A percentile compares a stretch with the other conserved stretches of the same genome.
Conservation (phyloP, 2,888 invertebrate species). For the Hydroisotoma schaefferi region DNA sequence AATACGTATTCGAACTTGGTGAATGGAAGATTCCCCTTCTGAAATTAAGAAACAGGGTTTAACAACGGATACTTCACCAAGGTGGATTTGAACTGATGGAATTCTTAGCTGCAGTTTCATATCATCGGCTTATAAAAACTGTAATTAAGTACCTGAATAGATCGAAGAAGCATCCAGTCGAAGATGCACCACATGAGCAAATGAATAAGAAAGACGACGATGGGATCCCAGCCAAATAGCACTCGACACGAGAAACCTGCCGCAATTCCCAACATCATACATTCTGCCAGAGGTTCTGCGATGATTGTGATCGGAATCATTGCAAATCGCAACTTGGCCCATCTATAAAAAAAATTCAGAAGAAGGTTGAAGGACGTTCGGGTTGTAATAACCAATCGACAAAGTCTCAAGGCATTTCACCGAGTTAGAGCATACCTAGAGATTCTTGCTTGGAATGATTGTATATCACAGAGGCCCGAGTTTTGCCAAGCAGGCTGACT, state of each 20-base stretch:
- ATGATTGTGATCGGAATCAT: slow-evolving; percentile 90
- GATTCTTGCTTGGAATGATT: slow-evolving; percentile 75
- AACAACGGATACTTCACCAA: too few species aligned
- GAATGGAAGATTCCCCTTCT: slow-evolving; percentile 89
- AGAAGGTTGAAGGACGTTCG: not conserved
- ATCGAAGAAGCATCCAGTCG: slow-evolving; percentile 86
- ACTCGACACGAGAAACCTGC: slow-evolving; percentile 80
- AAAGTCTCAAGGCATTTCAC: slow-evolving; percentile 54
- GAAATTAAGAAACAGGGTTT: slow-evolving; percentile 53
- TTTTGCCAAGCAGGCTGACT: slow-evolving; percentile 96
- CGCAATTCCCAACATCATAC: slow-evolving; percentile 86
- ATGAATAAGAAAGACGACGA: slow-evolving; percentile 89
- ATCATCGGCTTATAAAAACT: too few species aligned
- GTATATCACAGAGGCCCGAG: slow-evolving; percentile 80
- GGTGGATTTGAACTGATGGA: too few species aligned
- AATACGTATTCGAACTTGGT: slow-evolving; percentile 91
- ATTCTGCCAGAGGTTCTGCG: slow-evolving; percentile 92
- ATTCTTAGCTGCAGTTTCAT: too few species aligned
- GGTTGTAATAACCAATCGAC: slow-evolving; percentile 14
- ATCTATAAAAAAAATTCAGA: slow-evolving; percentile 57
- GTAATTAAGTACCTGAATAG: slow-evolving; percentile 70
- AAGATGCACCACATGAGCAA: slow-evolving; percentile 90
- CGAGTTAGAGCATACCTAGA: slow-evolving; percentile 52
- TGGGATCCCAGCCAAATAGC: slow-evolving; percentile 81
- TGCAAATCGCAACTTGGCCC: slow-evolving; percentile 92